Evolutionary conservation across 2,113 vertebrate species (phyloP), one percentile per base, ranked within the genome.

Genomic region (Podarcis cretensis): DNA sequence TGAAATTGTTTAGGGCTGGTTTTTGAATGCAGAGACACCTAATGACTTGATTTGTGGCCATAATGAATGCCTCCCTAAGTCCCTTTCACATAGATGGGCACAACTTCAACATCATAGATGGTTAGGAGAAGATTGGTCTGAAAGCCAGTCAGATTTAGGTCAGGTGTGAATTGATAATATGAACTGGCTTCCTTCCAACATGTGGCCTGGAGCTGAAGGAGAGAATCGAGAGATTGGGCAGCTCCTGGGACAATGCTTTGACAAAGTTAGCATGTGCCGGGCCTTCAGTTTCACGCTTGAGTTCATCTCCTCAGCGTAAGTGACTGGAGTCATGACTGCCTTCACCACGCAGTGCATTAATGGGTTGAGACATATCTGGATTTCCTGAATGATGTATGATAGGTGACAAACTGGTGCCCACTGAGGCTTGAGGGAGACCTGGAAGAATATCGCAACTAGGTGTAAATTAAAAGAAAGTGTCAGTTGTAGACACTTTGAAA

Each of bases 391-490:
- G 74, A 87, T 88, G 81, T 89, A 87, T 89, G 90, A 93, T 75
- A 93, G 63, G 43, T 93, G 91, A 94, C 76, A 95, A 93, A 94
- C 89, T 63, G 92, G 82, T 94, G 83, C 69, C 86, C 82, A 91
- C 84, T 59, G 84, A 92, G 81, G 87, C 90, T 90, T 87, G 85
- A 90, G 81, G 84, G 86, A 95, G 84, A 81, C 73, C 78, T 91
- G 69, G 68, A 94, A 90, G 78, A 91, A 76, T 86, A 84, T 85
- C 91, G 81, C 63, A 93, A 87, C 84, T 89, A 90, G 88, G 32
- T 35, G 88, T 93, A 94, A 92, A 93, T 92, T 91, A 90, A 94
- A 93, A 95, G 91, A 91, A 92, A 92, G 90, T 84, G 91, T 37
- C 90, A 90, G 83, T 93, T 92, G 21, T 85, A 78, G 91, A 76